Evolutionary conservation across 2,797 vertebrate genomes (phyloP), one percentile per base, ranked within the genome.

Genomic region (Poecilia gillii): DNA sequence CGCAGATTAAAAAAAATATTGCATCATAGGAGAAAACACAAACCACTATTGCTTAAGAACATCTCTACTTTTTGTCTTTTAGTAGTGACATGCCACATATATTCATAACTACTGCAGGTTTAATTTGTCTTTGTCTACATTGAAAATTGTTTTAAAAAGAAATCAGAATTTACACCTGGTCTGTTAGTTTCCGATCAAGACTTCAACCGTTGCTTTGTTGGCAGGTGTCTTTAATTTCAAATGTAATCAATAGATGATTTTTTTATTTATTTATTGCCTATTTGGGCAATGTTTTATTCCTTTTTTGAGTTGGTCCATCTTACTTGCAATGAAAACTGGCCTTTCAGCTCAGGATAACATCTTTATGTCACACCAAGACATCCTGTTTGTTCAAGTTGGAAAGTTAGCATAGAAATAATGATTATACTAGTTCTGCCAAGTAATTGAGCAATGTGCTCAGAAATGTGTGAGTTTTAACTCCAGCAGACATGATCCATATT

Each of bases 401-500:
- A 64, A 76, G 66, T 46, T 46, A 45, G 41, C 2, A 31, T 12
- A 47, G 28, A 75, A 64, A 64, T 55, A 57, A 28, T 43, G 11
- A 64, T 62, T 7, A 47, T 39, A 28, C 12, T 11, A 31, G 36
- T 45, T 4, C 6, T 46, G 36, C 20, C 20, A 33, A 33, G 12
- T 68, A 68, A 68, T 14, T 47, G 18, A 33, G 43, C 57, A 45
- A 2, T 33, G 8, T 41, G 39, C 3, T 75, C 20, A 31, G 8
- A 46, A 47, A 2, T 36, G 55, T 75, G 57, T 64, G 18, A 75
- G 46, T 33, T 75, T 57, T 7, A 49, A 47, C 72, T 73, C 62
- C 43, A 83, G 73, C 47, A 76, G 41, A 46, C 28, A 45, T 28
- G 43, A 72, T 71, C 41, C 68, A 43, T 31, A 46, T 46, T 45